These are phyloP conservation scores for Platanista minor DNA, from an alignment of 2,113 vertebrate genomes.

Conservation along the genomic window DNA sequence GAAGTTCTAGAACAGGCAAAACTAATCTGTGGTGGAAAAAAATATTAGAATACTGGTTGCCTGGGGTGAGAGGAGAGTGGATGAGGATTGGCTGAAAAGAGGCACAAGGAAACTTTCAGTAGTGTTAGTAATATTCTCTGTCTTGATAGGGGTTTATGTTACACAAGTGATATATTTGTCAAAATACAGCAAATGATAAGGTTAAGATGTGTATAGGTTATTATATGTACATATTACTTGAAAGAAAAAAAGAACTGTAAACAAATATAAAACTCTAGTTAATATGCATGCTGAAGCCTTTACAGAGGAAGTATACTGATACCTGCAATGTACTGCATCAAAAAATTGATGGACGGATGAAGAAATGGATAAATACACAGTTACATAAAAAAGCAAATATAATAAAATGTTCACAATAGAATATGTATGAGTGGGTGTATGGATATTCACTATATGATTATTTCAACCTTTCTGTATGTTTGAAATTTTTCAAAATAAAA, in stretches of 20 bases:
- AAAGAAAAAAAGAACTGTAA: neutral
- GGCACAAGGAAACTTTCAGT: neutral
- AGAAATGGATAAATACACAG: neutral
- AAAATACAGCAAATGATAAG: neutral
- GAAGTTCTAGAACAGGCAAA: neutral
- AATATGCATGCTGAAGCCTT: neutral
- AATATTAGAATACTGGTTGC: neutral
- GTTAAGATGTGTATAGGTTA: neutral
- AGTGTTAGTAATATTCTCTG: neutral
- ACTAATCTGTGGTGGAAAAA: neutral
- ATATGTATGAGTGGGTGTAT: neutral
- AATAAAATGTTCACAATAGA: neutral
- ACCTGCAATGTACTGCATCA: neutral
- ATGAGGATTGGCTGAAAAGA: neutral
- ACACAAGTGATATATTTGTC: neutral
- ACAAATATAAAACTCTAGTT: neutral
- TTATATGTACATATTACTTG: neutral
- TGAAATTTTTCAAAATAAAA: neutral
- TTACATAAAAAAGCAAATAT: neutral
- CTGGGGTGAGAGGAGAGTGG: no score
- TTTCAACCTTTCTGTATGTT: neutral
- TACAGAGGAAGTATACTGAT: neutral
- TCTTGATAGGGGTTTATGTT: neutral
- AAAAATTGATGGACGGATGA: neutral
- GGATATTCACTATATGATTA: neutral